Percentiles rank a stretch among this genome's conserved stretches.
Conservation (phyloP, 2,797 vertebrate genomes). For the Sternarchorhynchus goeldii region DNA sequence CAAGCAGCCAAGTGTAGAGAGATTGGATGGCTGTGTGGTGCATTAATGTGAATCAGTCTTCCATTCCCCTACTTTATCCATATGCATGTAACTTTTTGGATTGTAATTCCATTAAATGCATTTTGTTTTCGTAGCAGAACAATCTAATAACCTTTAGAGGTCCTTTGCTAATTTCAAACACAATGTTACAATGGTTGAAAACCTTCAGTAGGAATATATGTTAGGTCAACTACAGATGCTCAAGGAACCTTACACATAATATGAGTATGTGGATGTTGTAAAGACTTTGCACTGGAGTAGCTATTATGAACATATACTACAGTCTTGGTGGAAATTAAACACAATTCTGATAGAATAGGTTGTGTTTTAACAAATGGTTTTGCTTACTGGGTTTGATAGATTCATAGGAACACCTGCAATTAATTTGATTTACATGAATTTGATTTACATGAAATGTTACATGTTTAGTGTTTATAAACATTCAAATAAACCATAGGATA, state of each 20-base stretch:
- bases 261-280: too few relatives aligned
- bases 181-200: background rate
- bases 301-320: too few relatives aligned
- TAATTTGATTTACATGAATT: too few relatives aligned
- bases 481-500: too few relatives aligned
- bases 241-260: background rate
- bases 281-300: too few relatives aligned
- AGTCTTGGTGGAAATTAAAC: too few relatives aligned
- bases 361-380: background rate
- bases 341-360: too few relatives aligned
- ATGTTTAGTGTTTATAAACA: too few relatives aligned
- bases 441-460: too few relatives aligned
- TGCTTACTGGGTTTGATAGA: background rate
- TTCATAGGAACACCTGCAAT: too few relatives aligned
- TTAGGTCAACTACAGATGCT: background rate
- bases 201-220: background rate
- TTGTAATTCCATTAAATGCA: conserved; percentile 3
- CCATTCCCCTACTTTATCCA: conserved; percentile 5
- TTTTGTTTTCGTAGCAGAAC: conserved; percentile 3
- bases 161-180: conserved; percentile 1
- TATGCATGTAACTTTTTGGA: background rate
- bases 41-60: conserved; percentile 27
- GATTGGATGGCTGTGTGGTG: conserved; percentile 34
- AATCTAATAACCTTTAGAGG: background rate
- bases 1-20: conserved; percentile 38